Percentiles rank a stretch among this genome's conserved stretches.
Conservation (phyloP, 2,888 invertebrate species). For the Caenorhabditis macrosperma region DNA sequence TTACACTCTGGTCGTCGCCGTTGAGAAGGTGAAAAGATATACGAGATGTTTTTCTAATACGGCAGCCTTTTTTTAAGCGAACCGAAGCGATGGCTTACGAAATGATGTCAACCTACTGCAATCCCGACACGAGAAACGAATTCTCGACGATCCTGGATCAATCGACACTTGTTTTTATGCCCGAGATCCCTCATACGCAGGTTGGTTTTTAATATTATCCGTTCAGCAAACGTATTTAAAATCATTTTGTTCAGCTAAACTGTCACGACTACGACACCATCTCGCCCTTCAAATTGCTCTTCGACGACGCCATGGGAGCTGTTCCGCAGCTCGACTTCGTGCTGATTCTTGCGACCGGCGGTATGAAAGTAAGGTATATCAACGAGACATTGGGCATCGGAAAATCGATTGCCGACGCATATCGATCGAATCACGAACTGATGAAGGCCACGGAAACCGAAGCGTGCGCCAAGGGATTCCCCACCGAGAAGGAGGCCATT, state of each 20-base stretch:
- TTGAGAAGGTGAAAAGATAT: slow-evolving; percentile 70
- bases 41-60: neutral
- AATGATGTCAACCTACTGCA: slow-evolving; percentile 67
- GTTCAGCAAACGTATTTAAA: too few species aligned
- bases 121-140: slow-evolving; percentile 41
- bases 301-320: slow-evolving; percentile 64
- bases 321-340: slow-evolving; percentile 76
- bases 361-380: slow-evolving; percentile 70
- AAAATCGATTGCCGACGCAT: slow-evolving; percentile 55
- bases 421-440: slow-evolving; percentile 54
- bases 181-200: slow-evolving; percentile 78
- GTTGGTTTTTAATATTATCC: too few species aligned
- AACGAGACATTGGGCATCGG: slow-evolving; percentile 62
- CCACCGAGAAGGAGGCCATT: slow-evolving; percentile 60
- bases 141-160: slow-evolving; percentile 53
- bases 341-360: slow-evolving; percentile 74
- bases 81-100: slow-evolving; percentile 77
- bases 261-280: slow-evolving; percentile 79
- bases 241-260: too few species aligned
- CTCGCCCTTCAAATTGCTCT: slow-evolving; percentile 73
- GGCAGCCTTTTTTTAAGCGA: slow-evolving; percentile 65
- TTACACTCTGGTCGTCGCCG: slow-evolving; percentile 73
- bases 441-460: slow-evolving; percentile 59
- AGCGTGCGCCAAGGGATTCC: slow-evolving; percentile 64
- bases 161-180: slow-evolving; percentile 75